Evolutionary conservation across 2,888 invertebrate genomes (phyloP), one percentile per base, ranked within the genome.

Genomic region (Troides oblongomaculatus): DNA sequence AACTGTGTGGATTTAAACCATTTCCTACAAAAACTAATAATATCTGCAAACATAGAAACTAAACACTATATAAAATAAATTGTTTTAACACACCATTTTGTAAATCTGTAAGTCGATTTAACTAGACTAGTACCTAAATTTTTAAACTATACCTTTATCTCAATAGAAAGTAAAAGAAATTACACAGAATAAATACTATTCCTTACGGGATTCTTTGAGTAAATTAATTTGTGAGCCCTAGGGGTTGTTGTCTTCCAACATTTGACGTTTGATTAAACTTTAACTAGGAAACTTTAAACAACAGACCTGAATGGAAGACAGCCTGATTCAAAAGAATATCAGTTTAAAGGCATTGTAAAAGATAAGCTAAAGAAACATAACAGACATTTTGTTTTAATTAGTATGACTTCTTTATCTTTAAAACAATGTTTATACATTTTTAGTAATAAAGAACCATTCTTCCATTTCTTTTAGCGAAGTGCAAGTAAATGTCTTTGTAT

Each of bases 251-350:
- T 68, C 63, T 62, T 58, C 68, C 62, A 68, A 68, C 68, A 68
- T 68, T 68, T 68, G 68, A 68, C 68, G 68, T 68, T 63, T 68
- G 68, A 68, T 68, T 68, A 68, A 68, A 68, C 68, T 68, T 68
- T 63, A 68, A 68, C 62, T 68, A 63, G 66, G 62, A 66, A 66
- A 66, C 36, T 66, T 66, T 61, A 63, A 50, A 50, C 46, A 68
- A 68, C 68, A 68, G 62, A 58, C 68, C 46, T 63, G 46, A 21
- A 57, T 57, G 21, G 36, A 64, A 64, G 65, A 57, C 64, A 39
- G 39, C 64, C 56, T 64, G 43, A 64, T 64, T 57, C 30, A 17
- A 64, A 56, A 57, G 23, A 21, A 57, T 18, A 57, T 21, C 50
- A 12, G 50, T 50, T 50, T 50, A 57, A 57, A 57, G 23, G 23